These are phyloP conservation scores for Plumapathes pennacea DNA, from an alignment of 92 coral and sea anemone species.

Conservation along the genomic window DNA sequence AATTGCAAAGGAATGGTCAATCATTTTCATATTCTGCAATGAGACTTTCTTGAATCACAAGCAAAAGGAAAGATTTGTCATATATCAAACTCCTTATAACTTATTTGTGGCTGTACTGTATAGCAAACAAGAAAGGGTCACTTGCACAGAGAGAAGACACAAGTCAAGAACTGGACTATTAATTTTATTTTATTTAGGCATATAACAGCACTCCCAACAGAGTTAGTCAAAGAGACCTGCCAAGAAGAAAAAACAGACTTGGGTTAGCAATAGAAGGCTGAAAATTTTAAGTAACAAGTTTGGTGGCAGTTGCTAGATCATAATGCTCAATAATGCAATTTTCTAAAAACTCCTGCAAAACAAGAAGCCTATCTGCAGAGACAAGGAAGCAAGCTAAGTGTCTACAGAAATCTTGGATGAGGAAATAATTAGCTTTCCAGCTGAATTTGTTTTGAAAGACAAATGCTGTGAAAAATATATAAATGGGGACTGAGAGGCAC, in stretches of 20 bases:
- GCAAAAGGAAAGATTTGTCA: too few relatives aligned
- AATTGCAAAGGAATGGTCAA: background rate
- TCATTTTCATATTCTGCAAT: background rate
- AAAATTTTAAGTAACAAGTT: too few relatives aligned
- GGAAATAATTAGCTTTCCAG: background rate
- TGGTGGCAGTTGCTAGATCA: too few relatives aligned
- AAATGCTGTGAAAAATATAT: too few relatives aligned
- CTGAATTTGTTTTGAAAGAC: too few relatives aligned
- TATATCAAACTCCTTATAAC: background rate
- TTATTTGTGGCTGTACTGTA: background rate
- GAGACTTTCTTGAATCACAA: too few relatives aligned
- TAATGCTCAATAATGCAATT: background rate
- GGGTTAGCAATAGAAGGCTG: too few relatives aligned
- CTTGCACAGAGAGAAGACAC: too few relatives aligned
- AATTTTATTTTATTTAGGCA: too few relatives aligned
- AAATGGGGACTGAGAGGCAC: too few relatives aligned
- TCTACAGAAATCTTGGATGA: background rate
- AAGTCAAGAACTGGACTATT: too few relatives aligned
- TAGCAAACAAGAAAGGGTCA: background rate
- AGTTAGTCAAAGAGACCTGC: slow-evolving; percentile 65
- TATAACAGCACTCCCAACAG: too few relatives aligned
- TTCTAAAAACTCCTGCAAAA: background rate
- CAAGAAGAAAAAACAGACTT: slow-evolving; percentile 9
- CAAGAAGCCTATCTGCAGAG: background rate
- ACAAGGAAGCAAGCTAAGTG: background rate